Conservation (phyloP, 2,113 vertebrate genomes). For the Ginglymostoma cirratum region DNA sequence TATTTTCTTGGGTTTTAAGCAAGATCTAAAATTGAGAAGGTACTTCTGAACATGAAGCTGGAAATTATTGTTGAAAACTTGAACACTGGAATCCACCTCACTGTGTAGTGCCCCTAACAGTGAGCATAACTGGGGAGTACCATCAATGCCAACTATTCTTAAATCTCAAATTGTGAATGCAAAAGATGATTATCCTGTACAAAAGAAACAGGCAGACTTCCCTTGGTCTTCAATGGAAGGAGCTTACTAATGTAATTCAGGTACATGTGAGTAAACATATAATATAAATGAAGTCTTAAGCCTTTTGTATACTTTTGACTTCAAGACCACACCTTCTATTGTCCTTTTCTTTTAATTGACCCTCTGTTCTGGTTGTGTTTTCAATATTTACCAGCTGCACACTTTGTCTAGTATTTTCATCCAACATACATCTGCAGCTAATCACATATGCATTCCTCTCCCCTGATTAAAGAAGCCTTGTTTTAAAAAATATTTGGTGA, state of each 20-base stretch:
- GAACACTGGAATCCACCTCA: neutral
- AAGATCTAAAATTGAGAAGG: neutral
- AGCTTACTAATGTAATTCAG: neutral
- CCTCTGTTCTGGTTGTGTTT: neutral
- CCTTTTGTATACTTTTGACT: neutral
- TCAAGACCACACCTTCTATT: neutral
- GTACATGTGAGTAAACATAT: neutral
- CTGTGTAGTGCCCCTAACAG: neutral
- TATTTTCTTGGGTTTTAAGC: neutral
- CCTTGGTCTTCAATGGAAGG: neutral
- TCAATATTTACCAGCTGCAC: neutral
- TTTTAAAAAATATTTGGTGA: neutral
- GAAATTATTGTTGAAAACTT: neutral
- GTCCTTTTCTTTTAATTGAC: neutral
- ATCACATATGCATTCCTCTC: slow-evolving; percentile 10
- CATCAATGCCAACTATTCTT: neutral
- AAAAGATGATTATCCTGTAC: neutral
- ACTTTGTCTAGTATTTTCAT: neutral
- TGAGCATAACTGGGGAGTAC: neutral
- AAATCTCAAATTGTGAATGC: neutral
- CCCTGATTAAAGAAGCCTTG: neutral
- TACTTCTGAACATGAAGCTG: neutral
- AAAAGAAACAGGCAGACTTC: neutral
- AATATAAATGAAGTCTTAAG: neutral
- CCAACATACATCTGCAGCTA: neutral